phyloP scores from a whole-genome alignment of 2,888 invertebrate species.

The Melanostoma mellinum region DNA sequence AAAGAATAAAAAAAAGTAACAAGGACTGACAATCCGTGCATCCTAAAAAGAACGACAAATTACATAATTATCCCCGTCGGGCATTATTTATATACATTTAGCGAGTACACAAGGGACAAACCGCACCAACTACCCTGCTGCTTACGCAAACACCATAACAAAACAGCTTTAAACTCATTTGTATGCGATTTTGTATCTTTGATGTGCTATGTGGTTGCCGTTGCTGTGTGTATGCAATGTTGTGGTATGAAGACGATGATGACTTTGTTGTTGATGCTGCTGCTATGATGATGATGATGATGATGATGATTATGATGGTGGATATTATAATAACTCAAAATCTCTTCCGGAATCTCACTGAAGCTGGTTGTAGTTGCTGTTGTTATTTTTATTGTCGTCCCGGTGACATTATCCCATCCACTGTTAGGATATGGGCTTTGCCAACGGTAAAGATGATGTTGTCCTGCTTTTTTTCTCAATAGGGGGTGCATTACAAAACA shows the following conservation, averaged over 20 bases:
- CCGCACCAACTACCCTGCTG: constrained; percentile 37
- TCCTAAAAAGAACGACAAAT: constrained; percentile 68
- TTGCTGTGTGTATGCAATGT: constrained; percentile 10
- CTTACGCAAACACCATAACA: constrained; percentile 66
- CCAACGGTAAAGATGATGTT: constrained; percentile 26
- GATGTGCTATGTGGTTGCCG: constrained; percentile 56
- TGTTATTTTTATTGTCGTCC: constrained; percentile 37
- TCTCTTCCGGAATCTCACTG: constrained; percentile 63
- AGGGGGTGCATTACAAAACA: constrained; percentile 45
- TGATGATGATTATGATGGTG: constrained; percentile 46
- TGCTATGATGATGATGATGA: constrained; percentile 31
- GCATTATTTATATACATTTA: constrained; percentile 65
- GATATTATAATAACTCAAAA: constrained; percentile 57
- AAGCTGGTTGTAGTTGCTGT: constrained; percentile 19
- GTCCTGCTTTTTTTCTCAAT: constrained; percentile 18
- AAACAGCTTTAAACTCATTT: constrained; percentile 71
- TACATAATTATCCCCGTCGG: constrained; percentile 71
- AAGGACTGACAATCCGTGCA: constrained; percentile 41
- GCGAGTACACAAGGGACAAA: constrained; percentile 31
- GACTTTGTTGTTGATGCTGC: constrained; percentile 49
- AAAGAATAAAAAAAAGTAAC: constrained; percentile 29
- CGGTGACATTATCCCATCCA: constrained; percentile 58
- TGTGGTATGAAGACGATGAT: constrained; percentile 20
- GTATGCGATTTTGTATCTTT: constrained; percentile 68
- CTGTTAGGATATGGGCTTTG: constrained; percentile 17